phyloP scores from a whole-genome alignment of 1,140 invertebrate species.

The Pogonognathellus flavescens region DNA sequence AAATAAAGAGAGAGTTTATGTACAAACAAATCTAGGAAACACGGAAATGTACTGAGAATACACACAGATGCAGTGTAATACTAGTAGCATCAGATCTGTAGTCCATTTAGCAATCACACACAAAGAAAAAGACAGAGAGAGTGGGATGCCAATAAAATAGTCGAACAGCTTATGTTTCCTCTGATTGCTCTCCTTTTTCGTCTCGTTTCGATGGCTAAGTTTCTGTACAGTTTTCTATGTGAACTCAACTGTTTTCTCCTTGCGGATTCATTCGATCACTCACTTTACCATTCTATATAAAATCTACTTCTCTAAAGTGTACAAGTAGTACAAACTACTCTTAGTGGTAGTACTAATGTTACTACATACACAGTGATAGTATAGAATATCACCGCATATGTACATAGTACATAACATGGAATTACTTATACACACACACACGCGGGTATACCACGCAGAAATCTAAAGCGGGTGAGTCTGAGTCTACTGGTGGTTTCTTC shows the following conservation, averaged over 20 bases:
- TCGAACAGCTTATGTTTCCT: slow-evolving; percentile 33
- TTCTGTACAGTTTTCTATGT: slow-evolving; percentile 1
- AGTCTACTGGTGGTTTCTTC: neutral
- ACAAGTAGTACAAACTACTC: too few relatives aligned
- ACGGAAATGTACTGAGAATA: too few relatives aligned
- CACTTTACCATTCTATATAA: neutral
- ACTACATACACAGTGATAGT: too few relatives aligned
- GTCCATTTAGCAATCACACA: slow-evolving; percentile 34
- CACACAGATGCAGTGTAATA: too few relatives aligned
- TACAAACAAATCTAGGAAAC: too few relatives aligned
- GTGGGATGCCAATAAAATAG: slow-evolving; percentile 25
- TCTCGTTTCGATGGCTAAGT: neutral
- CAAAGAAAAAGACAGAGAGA: slow-evolving; percentile 20
- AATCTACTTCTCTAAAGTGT: too few relatives aligned
- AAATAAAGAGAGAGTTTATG: too few relatives aligned
- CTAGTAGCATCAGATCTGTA: neutral
- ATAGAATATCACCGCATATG: too few relatives aligned
- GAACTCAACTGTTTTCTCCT: slow-evolving; percentile 11
- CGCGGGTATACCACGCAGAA: too few relatives aligned
- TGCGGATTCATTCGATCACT: neutral
- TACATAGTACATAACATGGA: too few relatives aligned
- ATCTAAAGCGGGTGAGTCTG: neutral
- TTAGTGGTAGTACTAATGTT: too few relatives aligned
- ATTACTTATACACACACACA: too few relatives aligned
- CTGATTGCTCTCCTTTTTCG: slow-evolving; percentile 26